Conservation (phyloP, 2,797 vertebrate species). For the Ibycter americanus region DNA sequence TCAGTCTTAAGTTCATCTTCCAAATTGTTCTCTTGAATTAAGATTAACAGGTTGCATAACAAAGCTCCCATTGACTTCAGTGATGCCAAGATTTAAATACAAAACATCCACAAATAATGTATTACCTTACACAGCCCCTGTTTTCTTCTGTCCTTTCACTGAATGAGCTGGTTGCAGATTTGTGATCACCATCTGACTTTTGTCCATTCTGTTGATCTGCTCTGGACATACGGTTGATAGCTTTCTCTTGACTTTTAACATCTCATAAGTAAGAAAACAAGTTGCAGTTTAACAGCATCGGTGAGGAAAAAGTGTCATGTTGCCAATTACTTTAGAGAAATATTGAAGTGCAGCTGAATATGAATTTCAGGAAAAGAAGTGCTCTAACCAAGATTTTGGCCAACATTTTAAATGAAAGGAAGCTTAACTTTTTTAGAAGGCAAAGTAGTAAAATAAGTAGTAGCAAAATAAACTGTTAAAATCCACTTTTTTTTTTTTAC, state of each 20-base stretch:
- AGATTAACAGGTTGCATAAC: not conserved
- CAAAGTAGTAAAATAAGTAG: not conserved
- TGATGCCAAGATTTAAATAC: not conserved
- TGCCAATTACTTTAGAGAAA: not conserved
- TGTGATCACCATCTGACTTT: constrained; percentile 12
- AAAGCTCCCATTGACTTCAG: not conserved
- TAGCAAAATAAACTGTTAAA: not conserved
- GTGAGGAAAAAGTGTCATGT: not conserved
- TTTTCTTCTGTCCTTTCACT: not conserved
- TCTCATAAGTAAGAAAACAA: constrained; percentile 34
- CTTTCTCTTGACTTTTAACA: constrained; percentile 20
- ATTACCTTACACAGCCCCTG: constrained; percentile 56
- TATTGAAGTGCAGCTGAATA: not conserved
- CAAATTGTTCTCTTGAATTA: not conserved
- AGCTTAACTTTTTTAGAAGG: not conserved
- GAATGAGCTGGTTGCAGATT: not conserved
- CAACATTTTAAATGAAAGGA: not conserved
- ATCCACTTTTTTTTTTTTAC: not conserved
- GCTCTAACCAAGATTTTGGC: not conserved
- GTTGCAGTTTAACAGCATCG: not conserved
- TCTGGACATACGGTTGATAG: not conserved
- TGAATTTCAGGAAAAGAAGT: not conserved
- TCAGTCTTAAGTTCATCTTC: not conserved
- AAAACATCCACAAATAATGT: not conserved
- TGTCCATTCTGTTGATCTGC: not conserved